phyloP scores from a whole-genome alignment of 2,797 vertebrate genomes.

The Masticophis lateralis region DNA sequence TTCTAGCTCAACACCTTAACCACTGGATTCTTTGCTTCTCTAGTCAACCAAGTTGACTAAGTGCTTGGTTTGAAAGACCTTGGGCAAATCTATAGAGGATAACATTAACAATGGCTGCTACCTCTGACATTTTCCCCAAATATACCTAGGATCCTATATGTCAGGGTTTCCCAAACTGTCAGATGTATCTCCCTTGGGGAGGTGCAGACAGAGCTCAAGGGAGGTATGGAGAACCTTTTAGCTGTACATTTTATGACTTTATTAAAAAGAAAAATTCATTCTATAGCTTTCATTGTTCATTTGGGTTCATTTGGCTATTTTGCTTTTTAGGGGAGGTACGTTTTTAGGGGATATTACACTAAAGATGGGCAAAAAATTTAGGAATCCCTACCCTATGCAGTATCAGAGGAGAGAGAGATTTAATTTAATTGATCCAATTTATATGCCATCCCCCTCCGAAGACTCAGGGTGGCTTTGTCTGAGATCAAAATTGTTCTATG shows the following conservation, averaged over 20 bases:
- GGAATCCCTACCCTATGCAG: background rate
- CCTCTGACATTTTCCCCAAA: background rate
- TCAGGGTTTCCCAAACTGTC: background rate
- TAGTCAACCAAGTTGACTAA: background rate
- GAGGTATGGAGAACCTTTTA: background rate
- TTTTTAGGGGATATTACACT: background rate
- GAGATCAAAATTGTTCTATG: background rate
- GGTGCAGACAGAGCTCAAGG: background rate
- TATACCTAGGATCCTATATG: background rate
- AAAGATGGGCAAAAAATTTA: background rate
- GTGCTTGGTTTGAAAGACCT: background rate
- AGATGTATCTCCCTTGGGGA: background rate
- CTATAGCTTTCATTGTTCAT: background rate
- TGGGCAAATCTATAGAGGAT: background rate
- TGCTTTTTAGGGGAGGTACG: background rate
- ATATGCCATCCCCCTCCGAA: too few species aligned
- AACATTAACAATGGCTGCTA: background rate
- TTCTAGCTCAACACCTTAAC: background rate
- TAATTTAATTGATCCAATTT: too few species aligned
- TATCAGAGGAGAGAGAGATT: background rate
- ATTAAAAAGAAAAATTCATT: background rate
- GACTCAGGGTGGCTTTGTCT: too few species aligned
- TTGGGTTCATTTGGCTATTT: background rate
- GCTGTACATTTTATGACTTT: background rate
- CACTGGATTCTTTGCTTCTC: background rate